Percentiles rank a stretch among this genome's conserved stretches.
Evolutionary conservation across 1,140 invertebrate genomes (phyloP).

Genomic region (Dolichoris vasculosae): DNA sequence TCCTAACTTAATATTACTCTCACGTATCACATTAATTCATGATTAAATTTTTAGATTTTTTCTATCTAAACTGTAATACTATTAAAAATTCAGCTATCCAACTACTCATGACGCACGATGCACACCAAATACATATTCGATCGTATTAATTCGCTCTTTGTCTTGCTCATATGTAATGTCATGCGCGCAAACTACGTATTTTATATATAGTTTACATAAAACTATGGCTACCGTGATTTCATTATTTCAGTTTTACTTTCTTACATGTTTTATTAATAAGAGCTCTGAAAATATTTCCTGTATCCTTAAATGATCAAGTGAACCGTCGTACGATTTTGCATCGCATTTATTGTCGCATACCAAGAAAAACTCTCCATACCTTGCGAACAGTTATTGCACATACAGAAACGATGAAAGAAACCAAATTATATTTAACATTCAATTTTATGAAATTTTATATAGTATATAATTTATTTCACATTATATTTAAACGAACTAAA

Average conservation of each 20-base stretch:
- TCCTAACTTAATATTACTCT: too few relatives aligned
- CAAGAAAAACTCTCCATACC: background rate
- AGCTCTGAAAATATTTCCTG: background rate
- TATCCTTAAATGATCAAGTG: background rate
- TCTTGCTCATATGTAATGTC: background rate
- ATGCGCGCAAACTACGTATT: background rate
- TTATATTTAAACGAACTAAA: too few relatives aligned
- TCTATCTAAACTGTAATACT: background rate
- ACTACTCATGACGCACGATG: background rate
- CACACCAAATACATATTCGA: background rate
- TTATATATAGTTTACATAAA: conserved; percentile 17
- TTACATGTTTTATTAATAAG: background rate
- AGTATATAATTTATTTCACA: too few relatives aligned
- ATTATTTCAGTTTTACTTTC: background rate
- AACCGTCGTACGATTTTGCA: background rate
- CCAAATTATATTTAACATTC: too few relatives aligned
- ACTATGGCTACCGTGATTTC: background rate
- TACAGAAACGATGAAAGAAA: background rate
- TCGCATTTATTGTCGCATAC: background rate
- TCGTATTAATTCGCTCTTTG: background rate
- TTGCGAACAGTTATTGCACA: background rate
- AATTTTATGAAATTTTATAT: too few relatives aligned
- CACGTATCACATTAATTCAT: background rate
- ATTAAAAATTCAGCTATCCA: background rate
- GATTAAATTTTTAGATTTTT: background rate